Base-by-base conservation (phyloP, 37 sponge, comb jelly and placozoan species). In the Mnemiopsis leidyi region DNA sequence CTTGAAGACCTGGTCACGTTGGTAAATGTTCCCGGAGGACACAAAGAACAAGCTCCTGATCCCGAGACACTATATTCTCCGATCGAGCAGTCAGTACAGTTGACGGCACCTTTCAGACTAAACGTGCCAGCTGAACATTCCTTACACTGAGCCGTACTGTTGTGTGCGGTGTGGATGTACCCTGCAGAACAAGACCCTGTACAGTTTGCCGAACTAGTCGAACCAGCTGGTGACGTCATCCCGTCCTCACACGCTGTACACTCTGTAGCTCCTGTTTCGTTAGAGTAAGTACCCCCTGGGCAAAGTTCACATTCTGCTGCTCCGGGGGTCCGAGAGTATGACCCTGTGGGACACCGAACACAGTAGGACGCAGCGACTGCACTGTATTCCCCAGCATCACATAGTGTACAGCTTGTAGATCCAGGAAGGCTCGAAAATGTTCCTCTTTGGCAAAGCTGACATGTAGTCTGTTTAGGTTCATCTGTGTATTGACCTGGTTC, bases 131-230 rank as follows among this genome's bases (percentile, higher is more conserved):
- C 34, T 20, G 18, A 2, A 34, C 79, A 77, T 36, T 77, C 79
- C 36, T 77, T 36, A 77, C 79, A 77, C 35, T 3, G 26, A 33
- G 33, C 79, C 9, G 79, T 32, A 32, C 79, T 32, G 36, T 77
- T 32, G 20, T 31, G 32, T 1, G 32, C 33, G 32, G 79, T 77
- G 79, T 77, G 79, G 34, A 77, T 77, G 79, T 31, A 77, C 3
- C 79, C 79, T 34, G 79, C 79, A 9, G 79, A 77, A 36, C 79
- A 77, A 5, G 79, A 26, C 2, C 79, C 79, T 1, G 79, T 77
- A 32, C 79, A 77, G 36, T 77, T 77, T 9, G 32, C 36, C 1
- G 79, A 26, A 34, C 32, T 31, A 13, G 32, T 32, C 0, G 79
- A 77, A 0, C 79, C 79, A 21, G 79, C 32, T 13, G 79, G 34